Evolutionary conservation across 2,113 vertebrate species (phyloP), one percentile per base, ranked within the genome.

Genomic region (Nesospiza acunhae): DNA sequence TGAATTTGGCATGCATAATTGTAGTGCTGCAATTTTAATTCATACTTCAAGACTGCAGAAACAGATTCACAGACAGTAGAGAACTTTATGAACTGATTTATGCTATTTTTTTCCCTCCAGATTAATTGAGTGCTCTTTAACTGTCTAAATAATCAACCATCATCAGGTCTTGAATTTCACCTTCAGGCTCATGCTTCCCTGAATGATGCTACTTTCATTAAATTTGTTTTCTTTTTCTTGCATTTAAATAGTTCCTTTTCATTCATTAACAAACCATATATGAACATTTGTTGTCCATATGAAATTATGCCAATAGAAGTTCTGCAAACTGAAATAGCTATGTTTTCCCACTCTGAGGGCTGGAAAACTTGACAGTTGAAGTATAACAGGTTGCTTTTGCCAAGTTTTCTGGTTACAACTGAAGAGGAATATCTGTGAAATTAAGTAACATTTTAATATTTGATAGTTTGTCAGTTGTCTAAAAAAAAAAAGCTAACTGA

Each of bases 261-360:
- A 52, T 95, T 96, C 91, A 92, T 87, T 95, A 95, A 56, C 70
- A 89, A 89, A 89, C 24, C 1, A 1, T 79, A 87, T 44, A 73
- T 35, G 84, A 95, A 87, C 89, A 91, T 96, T 93, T 93, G 81
- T 84, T 95, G 89, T 85, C 93, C 93, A 66, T 85, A 87, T 87
- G 93, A 94, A 91, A 89, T 69, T 76, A 62, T 62, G 67, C 46
- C 59, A 91, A 50, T 66, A 46, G 49, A 87, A 94, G 28, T 46
- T 69, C 91, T 76, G 82, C 23, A 66, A 87, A 85, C 82, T 64
- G 49, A 95, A 95, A 89, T 91, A 93, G 79, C 80, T 93, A 1
- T 86, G 69, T 94, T 94, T 96, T 89, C 74, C 74, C 33, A 82
- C 70, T 58, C 74, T 31, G 70, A 73, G 55, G 67, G 87, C 67